Evolutionary conservation across 2,888 invertebrate species (phyloP), one percentile per base, ranked within the genome.

Genomic region (Luperina testacea): DNA sequence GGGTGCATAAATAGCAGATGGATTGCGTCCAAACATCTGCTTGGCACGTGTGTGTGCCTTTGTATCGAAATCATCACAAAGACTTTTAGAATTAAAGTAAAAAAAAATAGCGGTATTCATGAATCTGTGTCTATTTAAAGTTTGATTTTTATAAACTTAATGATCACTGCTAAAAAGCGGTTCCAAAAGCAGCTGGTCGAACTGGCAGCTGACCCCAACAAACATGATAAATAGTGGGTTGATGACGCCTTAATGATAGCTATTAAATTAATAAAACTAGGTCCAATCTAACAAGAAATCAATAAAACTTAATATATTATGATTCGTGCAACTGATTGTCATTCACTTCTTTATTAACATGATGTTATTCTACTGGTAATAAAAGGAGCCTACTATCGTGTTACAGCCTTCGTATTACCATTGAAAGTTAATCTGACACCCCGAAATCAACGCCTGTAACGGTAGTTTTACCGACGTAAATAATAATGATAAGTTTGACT

Each of bases 1-100:
- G 88, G 88, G 83, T 86, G 76, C 65, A 78, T 68, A 76, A 81
- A 80, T 80, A 82, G 92, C 94, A 94, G 94, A 94, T 93, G 94
- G 87, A 83, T 86, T 87, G 77, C 82, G 78, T 77, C 86, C 83
- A 85, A 89, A 92, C 96, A 96, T 96, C 96, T 96, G 96, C 94
- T 82, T 64, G 92, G 92, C 96, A 95, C 96, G 95, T 95, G 96
- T 92, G 89, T 65, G 88, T 68, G 77, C 68, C 59, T 80, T 82
- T 85, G 75, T 83, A 45, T 74, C 38, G 76, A 77, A 65, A 3
- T 38, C 45, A 78, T 63, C n/a, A 84, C 51, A 85, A 87, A 71
- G 69, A 80, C 67, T 57, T 45, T 13, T 38, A 32, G 63, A 67
- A 75, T 70, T 17, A 64, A 68, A 76, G 27, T 51, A 70, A 38